These are phyloP conservation scores for Indicator maculatus DNA, from an alignment of 2,113 vertebrate species.

Conservation along the genomic window DNA sequence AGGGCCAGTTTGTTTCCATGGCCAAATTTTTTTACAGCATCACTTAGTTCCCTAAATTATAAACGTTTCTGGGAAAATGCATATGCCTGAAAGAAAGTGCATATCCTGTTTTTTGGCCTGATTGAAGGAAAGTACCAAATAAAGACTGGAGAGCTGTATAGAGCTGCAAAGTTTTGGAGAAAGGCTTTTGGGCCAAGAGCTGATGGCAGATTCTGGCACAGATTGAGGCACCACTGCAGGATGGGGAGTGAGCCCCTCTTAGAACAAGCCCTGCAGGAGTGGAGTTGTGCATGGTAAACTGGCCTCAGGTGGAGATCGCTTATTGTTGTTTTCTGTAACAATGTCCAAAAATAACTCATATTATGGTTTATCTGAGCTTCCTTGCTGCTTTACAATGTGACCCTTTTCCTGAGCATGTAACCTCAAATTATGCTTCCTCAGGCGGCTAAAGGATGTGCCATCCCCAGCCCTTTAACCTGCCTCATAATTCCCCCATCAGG, in stretches of 20 bases:
- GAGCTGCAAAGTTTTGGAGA: background rate
- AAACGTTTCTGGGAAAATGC: background rate
- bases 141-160: background rate
- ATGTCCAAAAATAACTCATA: background rate
- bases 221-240: rapidly evolving
- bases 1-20: background rate
- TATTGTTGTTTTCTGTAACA: background rate
- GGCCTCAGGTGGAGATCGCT: background rate
- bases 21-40: background rate
- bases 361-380: background rate
- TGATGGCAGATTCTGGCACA: background rate
- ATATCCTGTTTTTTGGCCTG: background rate
- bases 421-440: background rate
- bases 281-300: background rate
- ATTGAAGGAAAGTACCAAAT: background rate
- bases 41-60: background rate
- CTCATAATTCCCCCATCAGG: background rate
- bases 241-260: background rate
- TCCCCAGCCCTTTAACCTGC: background rate
- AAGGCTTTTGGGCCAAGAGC: background rate
- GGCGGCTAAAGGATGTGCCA: background rate
- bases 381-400: background rate
- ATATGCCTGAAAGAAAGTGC: background rate
- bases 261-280: background rate
- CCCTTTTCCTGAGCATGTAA: background rate